Base-by-base conservation (phyloP, 1,140 invertebrate species). In the Neodiprion virginianus region DNA sequence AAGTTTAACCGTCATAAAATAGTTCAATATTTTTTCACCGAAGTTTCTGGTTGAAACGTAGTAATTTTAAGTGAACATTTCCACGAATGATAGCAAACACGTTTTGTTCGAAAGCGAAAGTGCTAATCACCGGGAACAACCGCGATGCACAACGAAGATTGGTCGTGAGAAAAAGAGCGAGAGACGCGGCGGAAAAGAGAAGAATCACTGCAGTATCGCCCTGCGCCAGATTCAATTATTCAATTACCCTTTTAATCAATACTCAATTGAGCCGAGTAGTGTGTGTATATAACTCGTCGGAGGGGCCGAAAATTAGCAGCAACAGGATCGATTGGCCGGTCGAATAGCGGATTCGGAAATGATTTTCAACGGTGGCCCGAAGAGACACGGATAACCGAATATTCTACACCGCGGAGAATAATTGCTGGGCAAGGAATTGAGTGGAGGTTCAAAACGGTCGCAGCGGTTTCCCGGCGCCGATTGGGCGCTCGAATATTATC, bases 181-280 rank as follows among this genome's bases (percentile, higher is more conserved):
- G 17, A 21, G 28, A 40, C 28, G 28, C 28, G 28, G 28, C 5
- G 28, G 28, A 40, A 5, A 40, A 40, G 5, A 40, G 8, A 61
- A 8, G 53, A 61, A 8, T 61, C 53, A 8, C 11, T 12, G 11
- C n/a, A 17, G 53, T 61, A 61, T 61, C 8, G 11, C 53, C 8
- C 28, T 40, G 28, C 53, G 8, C 53, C 53, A 61, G 53, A 61
- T 61, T 61, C 53, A 61, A 61, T 61, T 17, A 61, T 14, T 61
- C 53, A 61, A 61, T 61, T 17, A 17, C 53, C 53, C 53, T 61
- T 61, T 61, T 61, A 61, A 61, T 61, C 53, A 61, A 61, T 61
- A 61, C n/a, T 61, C n/a, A 61, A 61, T 61, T 61, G 53, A 61
- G 8, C 53, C 53, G 7, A 17, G 11, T 61, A 17, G 53, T 61